Conservation (phyloP, 1,140 invertebrate species). For the Sycobia sp. region DNA sequence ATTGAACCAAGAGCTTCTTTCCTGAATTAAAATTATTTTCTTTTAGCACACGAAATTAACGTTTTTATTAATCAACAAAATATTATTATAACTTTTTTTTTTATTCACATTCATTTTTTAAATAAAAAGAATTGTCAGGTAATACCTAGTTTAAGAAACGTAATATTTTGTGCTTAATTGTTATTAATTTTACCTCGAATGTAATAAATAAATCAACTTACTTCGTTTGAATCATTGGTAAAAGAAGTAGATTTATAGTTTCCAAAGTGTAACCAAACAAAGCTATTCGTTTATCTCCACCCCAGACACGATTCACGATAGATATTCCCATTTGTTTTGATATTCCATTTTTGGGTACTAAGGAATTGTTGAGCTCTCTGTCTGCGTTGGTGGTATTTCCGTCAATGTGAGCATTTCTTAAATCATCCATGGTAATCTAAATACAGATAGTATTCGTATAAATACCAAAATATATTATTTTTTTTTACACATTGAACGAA, state of each 20-base stretch:
- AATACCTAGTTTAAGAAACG: no score
- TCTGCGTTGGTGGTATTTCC: conserved; percentile 40
- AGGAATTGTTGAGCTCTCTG: conserved; percentile 52
- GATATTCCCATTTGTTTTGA: conserved; percentile 47
- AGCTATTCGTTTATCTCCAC: conserved; percentile 82
- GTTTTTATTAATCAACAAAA: no score
- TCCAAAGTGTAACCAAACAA: conserved; percentile 95
- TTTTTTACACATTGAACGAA: background rate
- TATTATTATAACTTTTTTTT: no score
- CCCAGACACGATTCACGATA: conserved; percentile 64
- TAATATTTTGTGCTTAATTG: no score
- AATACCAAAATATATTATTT: conserved; percentile 13
- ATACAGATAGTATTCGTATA: conserved; percentile 38
- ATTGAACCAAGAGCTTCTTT: conserved; percentile 99
- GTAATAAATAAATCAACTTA: no score
- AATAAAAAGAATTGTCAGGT: no score
- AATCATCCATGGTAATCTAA: conserved; percentile 73
- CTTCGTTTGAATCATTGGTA: conserved; percentile 97
- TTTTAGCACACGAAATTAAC: no score
- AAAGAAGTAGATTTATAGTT: conserved; percentile 89
- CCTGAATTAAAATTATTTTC: conserved; percentile 61
- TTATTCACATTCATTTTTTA: no score
- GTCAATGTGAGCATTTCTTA: conserved; percentile 62
- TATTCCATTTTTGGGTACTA: conserved; percentile 35
- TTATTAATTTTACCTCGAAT: no score